phyloP scores from a whole-genome alignment of 2,113 vertebrate genomes.

The Toxotes jaculatrix region DNA sequence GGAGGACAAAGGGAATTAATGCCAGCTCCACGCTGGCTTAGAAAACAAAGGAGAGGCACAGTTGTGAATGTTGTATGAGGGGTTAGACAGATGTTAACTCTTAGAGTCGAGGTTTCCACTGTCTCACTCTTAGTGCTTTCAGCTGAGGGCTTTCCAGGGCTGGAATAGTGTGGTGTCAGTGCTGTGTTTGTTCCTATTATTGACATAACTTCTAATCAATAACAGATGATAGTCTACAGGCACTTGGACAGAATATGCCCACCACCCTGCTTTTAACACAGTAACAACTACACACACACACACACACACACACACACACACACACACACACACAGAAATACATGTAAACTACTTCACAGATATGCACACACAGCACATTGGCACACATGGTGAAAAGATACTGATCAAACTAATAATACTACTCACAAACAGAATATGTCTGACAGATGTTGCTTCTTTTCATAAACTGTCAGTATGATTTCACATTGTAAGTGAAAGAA shows the following conservation, averaged over 20 bases:
- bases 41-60: constrained; percentile 59
- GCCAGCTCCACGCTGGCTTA: constrained; percentile 43
- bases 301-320: too few relatives aligned
- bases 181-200: constrained; percentile 50
- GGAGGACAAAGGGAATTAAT: constrained; percentile 68
- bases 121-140: constrained; percentile 34
- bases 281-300: not conserved
- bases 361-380: not conserved
- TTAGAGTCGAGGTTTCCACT: constrained; percentile 45
- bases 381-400: constrained; percentile 6
- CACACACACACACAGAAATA: not conserved
- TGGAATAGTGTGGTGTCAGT: constrained; percentile 38
- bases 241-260: constrained; percentile 23
- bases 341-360: not conserved
- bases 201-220: constrained; percentile 64
- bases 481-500: not conserved
- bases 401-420: not conserved
- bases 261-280: constrained; percentile 30
- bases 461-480: not conserved
- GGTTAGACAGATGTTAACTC: constrained; percentile 62
- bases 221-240: constrained; percentile 50
- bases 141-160: constrained; percentile 54
- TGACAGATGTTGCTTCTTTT: constrained; percentile 7
- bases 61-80: constrained; percentile 25
- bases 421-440: not conserved